Conservation (phyloP, 2,797 vertebrate species). For the Crocodylus rhombifer region DNA sequence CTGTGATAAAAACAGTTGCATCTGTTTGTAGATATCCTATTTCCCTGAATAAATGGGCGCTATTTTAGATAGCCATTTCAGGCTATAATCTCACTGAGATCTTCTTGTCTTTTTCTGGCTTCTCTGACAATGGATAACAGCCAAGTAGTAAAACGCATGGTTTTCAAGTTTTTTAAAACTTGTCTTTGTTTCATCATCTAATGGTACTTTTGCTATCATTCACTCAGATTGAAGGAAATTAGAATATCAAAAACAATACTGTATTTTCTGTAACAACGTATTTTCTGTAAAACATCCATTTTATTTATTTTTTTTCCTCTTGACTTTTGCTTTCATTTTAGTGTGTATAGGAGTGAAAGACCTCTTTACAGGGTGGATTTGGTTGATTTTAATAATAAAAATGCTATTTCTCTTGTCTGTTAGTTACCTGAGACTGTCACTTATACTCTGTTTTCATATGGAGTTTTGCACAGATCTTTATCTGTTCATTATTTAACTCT, state of each 20-base stretch:
- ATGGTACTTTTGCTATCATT: background rate
- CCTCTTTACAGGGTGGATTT: too few species aligned
- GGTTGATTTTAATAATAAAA: too few species aligned
- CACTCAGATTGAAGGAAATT: background rate
- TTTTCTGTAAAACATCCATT: background rate
- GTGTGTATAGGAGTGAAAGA: too few species aligned
- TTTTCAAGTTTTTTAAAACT: background rate
- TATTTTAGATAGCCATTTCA: background rate
- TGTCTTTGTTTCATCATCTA: background rate
- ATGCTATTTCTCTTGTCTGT: too few species aligned
- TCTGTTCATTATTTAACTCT: too few species aligned
- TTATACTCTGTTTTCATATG: too few species aligned
- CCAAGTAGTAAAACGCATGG: background rate
- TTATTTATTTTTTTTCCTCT: background rate
- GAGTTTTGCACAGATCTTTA: too few species aligned
- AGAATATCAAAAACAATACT: background rate
- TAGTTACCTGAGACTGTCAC: too few species aligned
- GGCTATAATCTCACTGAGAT: background rate
- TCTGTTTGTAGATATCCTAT: too few species aligned
- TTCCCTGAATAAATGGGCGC: too few species aligned
- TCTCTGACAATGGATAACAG: background rate
- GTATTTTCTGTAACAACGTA: background rate
- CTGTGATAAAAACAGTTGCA: too few species aligned
- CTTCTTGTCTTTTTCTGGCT: background rate
- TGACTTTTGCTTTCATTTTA: too few species aligned